Percentiles rank a stretch among this genome's conserved stretches.
These are phyloP conservation scores for Lichenostomus cassidix DNA, from an alignment of 2,113 vertebrate genomes.

Conservation along the genomic window DNA sequence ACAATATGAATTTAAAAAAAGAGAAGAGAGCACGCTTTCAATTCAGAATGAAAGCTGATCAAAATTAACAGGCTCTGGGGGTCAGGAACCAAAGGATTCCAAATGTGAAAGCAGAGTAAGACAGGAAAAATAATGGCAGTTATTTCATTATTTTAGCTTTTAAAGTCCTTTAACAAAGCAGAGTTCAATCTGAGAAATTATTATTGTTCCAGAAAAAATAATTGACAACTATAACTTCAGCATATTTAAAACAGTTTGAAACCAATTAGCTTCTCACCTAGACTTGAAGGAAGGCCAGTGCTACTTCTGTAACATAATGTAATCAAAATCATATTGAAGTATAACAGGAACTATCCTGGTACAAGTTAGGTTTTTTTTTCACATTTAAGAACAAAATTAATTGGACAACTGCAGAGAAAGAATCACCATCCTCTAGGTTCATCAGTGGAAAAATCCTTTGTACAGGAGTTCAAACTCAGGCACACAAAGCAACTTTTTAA, in stretches of 20 bases:
- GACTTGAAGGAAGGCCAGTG: slow-evolving; percentile 61
- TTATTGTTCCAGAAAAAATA: slow-evolving; percentile 54
- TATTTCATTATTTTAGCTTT: slow-evolving; percentile 31
- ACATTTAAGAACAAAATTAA: slow-evolving; percentile 48
- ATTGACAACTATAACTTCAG: slow-evolving; percentile 54
- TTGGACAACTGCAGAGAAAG: slow-evolving; percentile 17
- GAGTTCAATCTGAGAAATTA: slow-evolving; percentile 45
- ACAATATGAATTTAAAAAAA: neutral
- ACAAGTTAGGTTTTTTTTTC: neutral
- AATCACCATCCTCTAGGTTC: neutral
- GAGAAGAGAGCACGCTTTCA: neutral
- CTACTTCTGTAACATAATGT: slow-evolving; percentile 36
- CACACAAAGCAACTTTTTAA: slow-evolving; percentile 1
- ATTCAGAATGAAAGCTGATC: slow-evolving; percentile 33
- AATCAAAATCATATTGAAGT: slow-evolving; percentile 51
- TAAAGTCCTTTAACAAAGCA: slow-evolving; percentile 34
- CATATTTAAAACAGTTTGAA: slow-evolving; percentile 71
- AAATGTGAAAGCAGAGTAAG: slow-evolving; percentile 29
- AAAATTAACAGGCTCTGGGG: slow-evolving; percentile 48
- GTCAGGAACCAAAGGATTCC: slow-evolving; percentile 40
- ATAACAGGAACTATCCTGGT: slow-evolving; percentile 6
- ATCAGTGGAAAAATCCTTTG: slow-evolving; percentile 33
- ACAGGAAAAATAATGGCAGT: neutral
- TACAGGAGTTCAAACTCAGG: neutral
- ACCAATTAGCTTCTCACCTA: slow-evolving; percentile 72